Evolutionary conservation across 2,888 invertebrate genomes (phyloP).

Genomic region (Lithophane semibrunnea): DNA sequence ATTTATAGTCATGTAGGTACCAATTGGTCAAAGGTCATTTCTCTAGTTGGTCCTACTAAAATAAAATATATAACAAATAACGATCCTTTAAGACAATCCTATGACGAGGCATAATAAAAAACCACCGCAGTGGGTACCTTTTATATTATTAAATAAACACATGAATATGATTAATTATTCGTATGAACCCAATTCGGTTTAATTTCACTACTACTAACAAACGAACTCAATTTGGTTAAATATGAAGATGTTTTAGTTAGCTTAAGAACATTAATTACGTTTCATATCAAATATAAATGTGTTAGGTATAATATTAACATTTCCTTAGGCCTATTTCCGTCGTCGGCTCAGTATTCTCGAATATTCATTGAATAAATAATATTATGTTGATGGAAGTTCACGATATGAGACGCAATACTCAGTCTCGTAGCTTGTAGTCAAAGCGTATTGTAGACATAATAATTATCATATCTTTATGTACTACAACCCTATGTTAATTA

Average conservation of each 20-base stretch:
- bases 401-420: constrained; percentile 4
- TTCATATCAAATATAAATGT: constrained; percentile 36
- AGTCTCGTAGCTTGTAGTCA: neutral
- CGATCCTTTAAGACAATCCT: neutral
- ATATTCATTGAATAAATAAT: constrained; percentile 45
- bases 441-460: neutral
- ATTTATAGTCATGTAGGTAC: constrained; percentile 18
- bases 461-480: neutral
- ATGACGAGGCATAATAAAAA: too few relatives aligned
- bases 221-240: constrained; percentile 22
- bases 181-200: neutral
- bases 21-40: neutral
- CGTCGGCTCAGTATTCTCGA: constrained; percentile 9
- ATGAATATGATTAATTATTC: neutral
- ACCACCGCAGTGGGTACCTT: neutral
- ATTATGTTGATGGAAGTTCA: constrained; percentile 37
- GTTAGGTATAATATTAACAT: constrained; percentile 16
- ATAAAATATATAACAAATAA: neutral
- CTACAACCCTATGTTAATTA: neutral
- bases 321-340: constrained; percentile 22
- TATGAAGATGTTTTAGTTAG: constrained; percentile 25
- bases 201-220: constrained; percentile 2
- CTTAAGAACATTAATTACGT: constrained; percentile 36
- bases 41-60: neutral
- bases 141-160: neutral